Percentiles rank a stretch among this genome's conserved stretches.
Evolutionary conservation across 2,888 invertebrate genomes (phyloP).

Genomic region (Dryococelus australis): DNA sequence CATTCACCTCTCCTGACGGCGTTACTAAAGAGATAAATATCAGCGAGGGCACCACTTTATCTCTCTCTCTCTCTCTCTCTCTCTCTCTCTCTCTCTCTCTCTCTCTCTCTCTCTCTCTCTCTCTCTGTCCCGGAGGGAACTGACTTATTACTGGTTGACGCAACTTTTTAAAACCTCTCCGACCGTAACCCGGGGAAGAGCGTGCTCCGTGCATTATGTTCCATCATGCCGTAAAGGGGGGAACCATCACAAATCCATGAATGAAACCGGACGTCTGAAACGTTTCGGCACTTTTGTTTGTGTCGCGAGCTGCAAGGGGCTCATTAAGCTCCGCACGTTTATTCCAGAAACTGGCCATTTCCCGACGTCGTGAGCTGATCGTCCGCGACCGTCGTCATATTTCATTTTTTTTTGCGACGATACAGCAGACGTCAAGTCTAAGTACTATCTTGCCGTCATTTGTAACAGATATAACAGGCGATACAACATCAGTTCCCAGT

Average conservation of each 20-base stretch:
- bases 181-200: too few relatives aligned
- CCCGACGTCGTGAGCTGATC: neutral
- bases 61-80: neutral
- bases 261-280: neutral
- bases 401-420: too few relatives aligned
- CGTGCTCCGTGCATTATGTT: neutral
- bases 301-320: too few relatives aligned
- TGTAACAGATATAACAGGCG: too few relatives aligned
- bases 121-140: neutral
- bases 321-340: neutral
- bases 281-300: neutral
- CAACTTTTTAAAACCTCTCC: neutral
- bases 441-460: too few relatives aligned
- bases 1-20: neutral
- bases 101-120: neutral
- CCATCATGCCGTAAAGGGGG: neutral
- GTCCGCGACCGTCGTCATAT: neutral
- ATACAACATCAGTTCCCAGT: too few relatives aligned
- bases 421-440: too few relatives aligned
- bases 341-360: neutral
- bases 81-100: neutral
- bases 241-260: conserved; percentile 8
- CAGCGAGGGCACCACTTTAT: neutral
- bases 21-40: conserved; percentile 16
- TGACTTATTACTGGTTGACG: conserved; percentile 1